phyloP scores from a whole-genome alignment of 2,113 vertebrate genomes.

The Nibea coibor region DNA sequence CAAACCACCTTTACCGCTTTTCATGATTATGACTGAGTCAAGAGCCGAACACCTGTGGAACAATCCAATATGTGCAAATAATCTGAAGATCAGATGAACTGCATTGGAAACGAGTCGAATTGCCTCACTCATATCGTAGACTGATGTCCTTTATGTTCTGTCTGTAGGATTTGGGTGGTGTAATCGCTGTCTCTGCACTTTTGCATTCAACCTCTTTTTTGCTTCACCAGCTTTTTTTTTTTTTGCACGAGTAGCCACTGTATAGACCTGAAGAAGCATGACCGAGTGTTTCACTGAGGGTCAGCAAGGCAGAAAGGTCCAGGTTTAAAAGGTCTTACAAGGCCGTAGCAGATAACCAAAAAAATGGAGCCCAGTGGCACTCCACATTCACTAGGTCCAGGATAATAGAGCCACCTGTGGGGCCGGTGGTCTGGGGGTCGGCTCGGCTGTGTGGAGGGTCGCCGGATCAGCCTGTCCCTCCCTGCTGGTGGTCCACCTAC shows the following conservation, averaged over 20 bases:
- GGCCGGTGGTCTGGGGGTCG: background rate
- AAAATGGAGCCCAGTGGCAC: slow-evolving; percentile 30
- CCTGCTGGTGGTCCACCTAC: slow-evolving; percentile 40
- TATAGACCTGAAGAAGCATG: background rate
- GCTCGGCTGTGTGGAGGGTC: slow-evolving; percentile 32
- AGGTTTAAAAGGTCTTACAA: slow-evolving; percentile 15
- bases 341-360: slow-evolving; percentile 24
- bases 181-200: background rate
- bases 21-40: no score
- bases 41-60: slow-evolving; percentile 6
- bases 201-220: background rate
- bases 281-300: slow-evolving; percentile 20
- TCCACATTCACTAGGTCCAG: slow-evolving; percentile 25
- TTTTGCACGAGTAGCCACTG: background rate
- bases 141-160: background rate
- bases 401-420: slow-evolving; percentile 53
- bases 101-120: background rate
- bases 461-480: slow-evolving; percentile 3
- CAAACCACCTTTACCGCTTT: background rate
- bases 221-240: background rate
- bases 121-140: background rate
- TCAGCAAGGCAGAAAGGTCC: slow-evolving; percentile 37
- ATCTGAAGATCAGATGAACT: background rate
- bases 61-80: background rate
- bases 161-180: no score